A percentile compares a stretch with the other conserved stretches of the same genome.
phyloP scores from a whole-genome alignment of 1,140 invertebrate species.

The Goniozus legneri region DNA sequence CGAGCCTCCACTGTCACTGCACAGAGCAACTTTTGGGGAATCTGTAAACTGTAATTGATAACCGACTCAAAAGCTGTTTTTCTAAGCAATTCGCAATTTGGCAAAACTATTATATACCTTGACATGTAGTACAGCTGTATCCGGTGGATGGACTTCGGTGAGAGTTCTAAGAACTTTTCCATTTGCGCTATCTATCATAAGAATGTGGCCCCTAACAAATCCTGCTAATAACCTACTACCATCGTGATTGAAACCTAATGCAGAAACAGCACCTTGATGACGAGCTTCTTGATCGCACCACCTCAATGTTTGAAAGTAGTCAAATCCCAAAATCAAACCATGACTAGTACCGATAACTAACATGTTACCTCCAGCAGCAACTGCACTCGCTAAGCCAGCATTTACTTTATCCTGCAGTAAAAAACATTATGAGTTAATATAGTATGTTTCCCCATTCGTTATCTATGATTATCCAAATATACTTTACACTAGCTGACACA shows the following conservation, averaged over 20 bases:
- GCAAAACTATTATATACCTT: conserved; percentile 58
- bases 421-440: conserved; percentile 17
- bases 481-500: conserved; percentile 71
- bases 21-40: conserved; percentile 72
- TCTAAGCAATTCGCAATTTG: conserved; percentile 9
- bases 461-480: conserved; percentile 7
- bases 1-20: conserved; percentile 94
- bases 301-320: conserved; percentile 76
- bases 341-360: conserved; percentile 91
- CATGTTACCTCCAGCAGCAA: conserved; percentile 72
- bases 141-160: conserved; percentile 80
- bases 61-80: not conserved
- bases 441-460: too few relatives aligned
- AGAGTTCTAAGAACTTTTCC: conserved; percentile 78
- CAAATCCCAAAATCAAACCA: conserved; percentile 87
- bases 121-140: conserved; percentile 82
- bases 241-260: conserved; percentile 83
- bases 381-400: conserved; percentile 81
- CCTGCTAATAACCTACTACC: conserved; percentile 82
- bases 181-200: conserved; percentile 75
- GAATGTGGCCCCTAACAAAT: conserved; percentile 79
- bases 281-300: conserved; percentile 76
- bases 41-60: conserved; percentile 65
- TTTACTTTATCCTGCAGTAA: conserved; percentile 76
- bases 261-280: conserved; percentile 79